phyloP scores from a whole-genome alignment of 2,113 vertebrate species.

The Megaceryle maxima region DNA sequence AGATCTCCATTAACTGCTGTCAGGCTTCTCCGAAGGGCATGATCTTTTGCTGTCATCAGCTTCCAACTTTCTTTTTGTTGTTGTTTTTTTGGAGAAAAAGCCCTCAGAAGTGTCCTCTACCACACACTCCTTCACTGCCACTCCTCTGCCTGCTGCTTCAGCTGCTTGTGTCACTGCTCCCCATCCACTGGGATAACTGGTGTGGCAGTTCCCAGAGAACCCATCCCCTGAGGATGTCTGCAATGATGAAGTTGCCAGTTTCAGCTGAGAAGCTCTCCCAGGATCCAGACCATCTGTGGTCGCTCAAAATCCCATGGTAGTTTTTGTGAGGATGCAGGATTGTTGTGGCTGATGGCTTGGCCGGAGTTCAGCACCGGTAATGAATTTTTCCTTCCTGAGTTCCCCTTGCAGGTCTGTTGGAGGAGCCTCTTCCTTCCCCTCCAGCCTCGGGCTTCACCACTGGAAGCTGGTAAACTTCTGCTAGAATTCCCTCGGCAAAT shows the following conservation, averaged over 20 bases:
- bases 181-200: background rate
- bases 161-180: background rate
- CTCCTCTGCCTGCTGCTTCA: background rate
- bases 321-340: background rate
- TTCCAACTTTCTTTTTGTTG: background rate
- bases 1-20: background rate
- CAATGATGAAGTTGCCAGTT: background rate
- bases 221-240: background rate
- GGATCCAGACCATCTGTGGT: constrained; percentile 38
- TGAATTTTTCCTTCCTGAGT: constrained; percentile 36
- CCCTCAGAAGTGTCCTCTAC: background rate
- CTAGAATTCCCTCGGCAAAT: background rate
- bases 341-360: constrained; percentile 21
- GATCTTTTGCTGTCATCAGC: background rate
- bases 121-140: rapidly evolving
- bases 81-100: background rate
- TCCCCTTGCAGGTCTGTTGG: background rate
- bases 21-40: background rate
- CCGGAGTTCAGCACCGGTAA: background rate
- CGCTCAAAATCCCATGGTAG: background rate
- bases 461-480: background rate
- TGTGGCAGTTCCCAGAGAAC: background rate
- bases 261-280: background rate
- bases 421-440: constrained; percentile 11
- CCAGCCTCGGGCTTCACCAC: background rate